Conservation (phyloP, 2,113 vertebrate genomes). For the Trichomycterus rosablanca region DNA sequence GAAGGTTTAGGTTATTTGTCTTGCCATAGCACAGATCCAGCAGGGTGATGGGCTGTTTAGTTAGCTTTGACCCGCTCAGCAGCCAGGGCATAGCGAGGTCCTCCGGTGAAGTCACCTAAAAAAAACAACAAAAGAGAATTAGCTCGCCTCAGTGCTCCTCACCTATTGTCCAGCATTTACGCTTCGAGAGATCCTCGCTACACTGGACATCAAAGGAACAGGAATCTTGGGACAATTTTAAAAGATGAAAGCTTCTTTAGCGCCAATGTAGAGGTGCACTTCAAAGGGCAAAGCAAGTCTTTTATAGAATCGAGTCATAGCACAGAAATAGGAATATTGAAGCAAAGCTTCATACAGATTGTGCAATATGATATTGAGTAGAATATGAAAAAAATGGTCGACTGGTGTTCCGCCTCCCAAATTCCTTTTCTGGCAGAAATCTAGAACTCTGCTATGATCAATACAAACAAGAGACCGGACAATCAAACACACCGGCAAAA, state of each 20-base stretch:
- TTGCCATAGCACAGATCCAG: constrained; percentile 53
- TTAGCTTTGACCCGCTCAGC: constrained; percentile 46
- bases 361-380: neutral
- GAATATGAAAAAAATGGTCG: constrained; percentile 3
- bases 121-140: constrained; percentile 24
- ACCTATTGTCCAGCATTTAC: constrained; percentile 20
- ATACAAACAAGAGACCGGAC: neutral
- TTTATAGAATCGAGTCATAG: constrained; percentile 9
- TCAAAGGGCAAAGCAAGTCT: constrained; percentile 26
- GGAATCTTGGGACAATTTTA: constrained; percentile 34
- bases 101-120: constrained; percentile 47
- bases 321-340: constrained; percentile 18
- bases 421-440: neutral
- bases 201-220: constrained; percentile 23
- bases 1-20: constrained; percentile 55
- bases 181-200: constrained; percentile 8
- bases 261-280: constrained; percentile 25
- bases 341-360: constrained; percentile 11
- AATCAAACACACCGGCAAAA: no score
- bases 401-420: neutral
- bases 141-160: neutral
- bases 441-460: neutral
- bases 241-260: constrained; percentile 39
- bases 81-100: constrained; percentile 50
- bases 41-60: constrained; percentile 48